Percentiles rank a stretch among this genome's conserved stretches.
phyloP scores from a whole-genome alignment of 2,888 invertebrate genomes.

The Acrobasis suavella region DNA sequence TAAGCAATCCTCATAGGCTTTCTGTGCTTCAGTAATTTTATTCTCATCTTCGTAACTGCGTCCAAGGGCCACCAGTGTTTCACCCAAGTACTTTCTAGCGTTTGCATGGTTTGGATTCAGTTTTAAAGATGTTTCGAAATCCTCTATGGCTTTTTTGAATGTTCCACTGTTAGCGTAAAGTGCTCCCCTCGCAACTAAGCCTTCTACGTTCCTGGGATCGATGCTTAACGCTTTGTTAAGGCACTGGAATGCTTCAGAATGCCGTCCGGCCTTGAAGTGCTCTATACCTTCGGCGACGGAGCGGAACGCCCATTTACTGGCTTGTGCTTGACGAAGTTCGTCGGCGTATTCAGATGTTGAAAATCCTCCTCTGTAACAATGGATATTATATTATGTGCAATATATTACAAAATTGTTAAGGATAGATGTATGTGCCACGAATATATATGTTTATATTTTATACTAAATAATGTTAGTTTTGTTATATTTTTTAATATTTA shows the following conservation, averaged over 20 bases:
- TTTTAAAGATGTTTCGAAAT: constrained; percentile 95
- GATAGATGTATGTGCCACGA: too few relatives aligned
- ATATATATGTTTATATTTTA: too few relatives aligned
- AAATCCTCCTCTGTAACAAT: constrained; percentile 85
- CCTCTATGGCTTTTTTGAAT: constrained; percentile 96
- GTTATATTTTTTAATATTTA: constrained; percentile 8
- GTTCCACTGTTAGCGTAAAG: constrained; percentile 96
- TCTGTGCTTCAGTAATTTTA: constrained; percentile 91
- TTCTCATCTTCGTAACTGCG: constrained; percentile 94
- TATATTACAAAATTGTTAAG: neutral
- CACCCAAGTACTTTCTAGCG: constrained; percentile 96
- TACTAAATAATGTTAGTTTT: too few relatives aligned
- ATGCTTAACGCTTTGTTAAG: constrained; percentile 96
- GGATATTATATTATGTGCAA: neutral
- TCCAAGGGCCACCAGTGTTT: constrained; percentile 94
- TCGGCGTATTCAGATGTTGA: constrained; percentile 91
- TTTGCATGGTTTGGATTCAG: constrained; percentile 95
- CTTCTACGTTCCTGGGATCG: constrained; percentile 95
- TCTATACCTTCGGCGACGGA: constrained; percentile 97
- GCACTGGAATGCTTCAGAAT: constrained; percentile 97
- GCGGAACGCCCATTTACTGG: constrained; percentile 96
- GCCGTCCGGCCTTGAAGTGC: constrained; percentile 95
- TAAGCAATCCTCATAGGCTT: constrained; percentile 92
- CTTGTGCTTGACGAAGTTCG: constrained; percentile 93
- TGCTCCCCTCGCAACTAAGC: constrained; percentile 94